Base-by-base conservation (phyloP, 2,113 vertebrate genomes). In the Maccullochella peelii region DNA sequence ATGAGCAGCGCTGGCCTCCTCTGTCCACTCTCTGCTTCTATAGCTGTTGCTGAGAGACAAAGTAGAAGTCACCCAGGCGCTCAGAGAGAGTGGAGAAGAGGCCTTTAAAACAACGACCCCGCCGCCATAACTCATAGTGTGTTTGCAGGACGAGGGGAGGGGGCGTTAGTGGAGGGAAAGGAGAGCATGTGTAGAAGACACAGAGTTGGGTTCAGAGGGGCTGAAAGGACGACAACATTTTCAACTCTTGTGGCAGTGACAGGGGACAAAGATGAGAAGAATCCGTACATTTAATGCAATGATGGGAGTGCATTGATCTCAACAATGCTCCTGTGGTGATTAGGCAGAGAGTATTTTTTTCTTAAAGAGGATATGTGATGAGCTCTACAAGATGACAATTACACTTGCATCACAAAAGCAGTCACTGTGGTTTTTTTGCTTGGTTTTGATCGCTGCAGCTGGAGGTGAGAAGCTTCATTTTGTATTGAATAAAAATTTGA, bases 41-140 rank as follows among this genome's bases (percentile, higher is more conserved):
- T 75, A 8, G 47, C 86, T 90, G 94, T 95, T 95, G 94, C 94
- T 85, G 86, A 89, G 94, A 94, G 91, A 95, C 94, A 93, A 82
- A 89, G 90, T 71, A 87, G 86, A 90, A 94, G 94, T 90, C 91
- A 92, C 82, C 83, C 86, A 75, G 90, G 87, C 87, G 54, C 55
- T 90, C 85, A 52, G 20, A 50, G 70, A 59, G 57, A 78, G 62
- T 10, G 30, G 16, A 79, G 77, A 87, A 78, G 77, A 81, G 80
- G 85, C 86, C 83, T 84, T 88, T 90, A 81, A 54, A 81, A 88
- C 81, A 83, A 83, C 77, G 66, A 33, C 33, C 30, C 33, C 33
- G 57, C 80, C 62, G 5, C 58, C 83, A 87, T 93, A 90, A 93
- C 77, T 93, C 85, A 93, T 8, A 8, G 77, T 69, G 79, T 52